Percentiles rank a stretch among this genome's conserved stretches.
Conservation (phyloP, 2,888 invertebrate genomes). For the Tipula vernalis region DNA sequence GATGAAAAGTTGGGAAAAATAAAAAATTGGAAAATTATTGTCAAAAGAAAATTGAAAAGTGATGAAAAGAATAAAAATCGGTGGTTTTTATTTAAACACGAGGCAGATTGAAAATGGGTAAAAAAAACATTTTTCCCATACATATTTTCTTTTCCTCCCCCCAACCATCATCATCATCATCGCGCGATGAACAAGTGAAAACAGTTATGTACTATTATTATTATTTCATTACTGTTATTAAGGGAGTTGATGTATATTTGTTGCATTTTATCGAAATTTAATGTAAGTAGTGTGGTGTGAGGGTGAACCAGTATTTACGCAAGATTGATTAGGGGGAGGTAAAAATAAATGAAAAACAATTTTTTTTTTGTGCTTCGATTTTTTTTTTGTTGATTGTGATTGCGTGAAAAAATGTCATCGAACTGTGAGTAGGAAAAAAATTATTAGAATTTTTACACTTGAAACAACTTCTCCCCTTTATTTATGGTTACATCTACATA, state of each 20-base stretch:
- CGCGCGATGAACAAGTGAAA: not conserved
- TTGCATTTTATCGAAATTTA: not conserved
- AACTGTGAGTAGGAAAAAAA: not conserved
- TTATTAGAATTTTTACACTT: not conserved
- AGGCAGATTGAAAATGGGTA: not conserved
- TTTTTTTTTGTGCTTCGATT: not conserved
- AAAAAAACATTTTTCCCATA: not conserved
- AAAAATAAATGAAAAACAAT: not conserved
- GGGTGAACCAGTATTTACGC: not conserved
- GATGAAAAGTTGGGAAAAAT: not conserved
- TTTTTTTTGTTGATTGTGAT: not conserved
- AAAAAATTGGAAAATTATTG: not conserved
- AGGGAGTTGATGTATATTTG: not conserved
- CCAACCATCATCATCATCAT: not conserved
- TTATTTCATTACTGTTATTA: not conserved
- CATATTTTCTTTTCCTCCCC: not conserved
- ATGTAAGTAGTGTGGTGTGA: not conserved
- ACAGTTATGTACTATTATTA: not conserved
- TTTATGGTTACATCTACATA: not conserved
- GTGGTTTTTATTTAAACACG: not conserved
- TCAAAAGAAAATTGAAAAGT: not conserved
- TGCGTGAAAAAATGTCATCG: not conserved
- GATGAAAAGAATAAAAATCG: slow-evolving; percentile 4
- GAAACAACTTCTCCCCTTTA: not conserved
- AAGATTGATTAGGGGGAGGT: not conserved